Base-by-base conservation (phyloP, 2,888 invertebrate genomes). In the Apamea sordens region DNA sequence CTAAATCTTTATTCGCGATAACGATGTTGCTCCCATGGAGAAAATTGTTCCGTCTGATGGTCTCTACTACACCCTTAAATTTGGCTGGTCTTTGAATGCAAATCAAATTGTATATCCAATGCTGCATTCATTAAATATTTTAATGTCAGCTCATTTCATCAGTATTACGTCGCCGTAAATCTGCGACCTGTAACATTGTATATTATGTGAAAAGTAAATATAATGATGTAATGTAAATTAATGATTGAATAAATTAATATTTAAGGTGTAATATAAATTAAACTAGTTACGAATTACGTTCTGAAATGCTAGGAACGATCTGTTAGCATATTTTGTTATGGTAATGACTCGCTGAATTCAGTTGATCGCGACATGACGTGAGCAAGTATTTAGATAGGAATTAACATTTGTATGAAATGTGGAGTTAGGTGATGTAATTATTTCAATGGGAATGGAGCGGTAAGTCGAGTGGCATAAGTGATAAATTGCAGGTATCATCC, bases 221-320 rank as follows among this genome's bases (percentile, higher is more conserved):
- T 75, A 77, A 73, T 50, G 10, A 74, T 70, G 21, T 65, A 75
- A 65, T 76, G 47, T 85, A 86, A 71, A 82, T 67, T 61, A 75
- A 75, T 70, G 69, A 78, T 10, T 65, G 21, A 59, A 63, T 68
- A 61, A 65, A 71, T 77, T 56, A 68, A 53, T 74, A 76, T 63
- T 21, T 86, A 80, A 72, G 77, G 36, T 86, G 76, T 88, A 86
- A 59, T 65, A 77, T 85, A 86, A 65, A 82, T 71, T 64, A 21
- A 63, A 53, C 13, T 81, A 73, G 75, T 69, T 68, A 80, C 61
- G 24, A 67, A 71, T 83, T 86, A 59, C 73, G 80, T 83, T 88
- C 59, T 73, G 74, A 78, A 86, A 64, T 70, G 90, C 90, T 89
- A 86, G 90, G 74, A 76, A 77, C 70, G 76, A 79, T 80, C 13